Conservation (phyloP, 2,888 invertebrate genomes). For the Hydriomena furcata region DNA sequence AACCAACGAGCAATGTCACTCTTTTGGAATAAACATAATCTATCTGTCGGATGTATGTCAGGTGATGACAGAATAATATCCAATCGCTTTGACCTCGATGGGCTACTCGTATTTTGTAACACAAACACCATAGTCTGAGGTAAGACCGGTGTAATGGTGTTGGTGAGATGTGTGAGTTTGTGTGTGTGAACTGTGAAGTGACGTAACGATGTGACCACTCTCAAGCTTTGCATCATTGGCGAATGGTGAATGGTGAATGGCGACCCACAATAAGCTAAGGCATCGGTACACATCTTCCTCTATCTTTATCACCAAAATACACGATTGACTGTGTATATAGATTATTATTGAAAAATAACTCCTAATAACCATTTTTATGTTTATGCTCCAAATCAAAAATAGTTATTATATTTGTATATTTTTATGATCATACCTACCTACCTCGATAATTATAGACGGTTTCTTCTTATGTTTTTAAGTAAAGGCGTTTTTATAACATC, state of each 20-base stretch:
- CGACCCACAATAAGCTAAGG: neutral
- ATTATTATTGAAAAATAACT: too few species aligned
- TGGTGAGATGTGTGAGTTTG: neutral
- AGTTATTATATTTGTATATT: too few species aligned
- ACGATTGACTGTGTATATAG: too few species aligned
- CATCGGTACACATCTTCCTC: too few species aligned
- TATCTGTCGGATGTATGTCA: conserved; percentile 2
- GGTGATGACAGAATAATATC: conserved; percentile 2
- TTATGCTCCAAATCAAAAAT: too few species aligned
- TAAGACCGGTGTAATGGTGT: neutral
- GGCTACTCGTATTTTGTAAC: conserved; percentile 22
- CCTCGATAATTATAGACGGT: too few species aligned
- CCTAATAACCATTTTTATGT: too few species aligned
- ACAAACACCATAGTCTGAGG: neutral
- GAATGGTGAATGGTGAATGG: too few species aligned
- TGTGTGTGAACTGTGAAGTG: neutral
- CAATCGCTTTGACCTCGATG: conserved; percentile 16
- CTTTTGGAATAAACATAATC: neutral
- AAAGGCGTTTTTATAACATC: too few species aligned
- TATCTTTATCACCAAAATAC: too few species aligned
- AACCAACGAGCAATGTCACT: conserved; percentile 11
- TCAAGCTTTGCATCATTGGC: neutral
- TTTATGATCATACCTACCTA: too few species aligned
- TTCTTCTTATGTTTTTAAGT: too few species aligned
- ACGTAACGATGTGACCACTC: neutral